Conservation (phyloP, 2,888 invertebrate species). For the Glaucopsyche alexis region DNA sequence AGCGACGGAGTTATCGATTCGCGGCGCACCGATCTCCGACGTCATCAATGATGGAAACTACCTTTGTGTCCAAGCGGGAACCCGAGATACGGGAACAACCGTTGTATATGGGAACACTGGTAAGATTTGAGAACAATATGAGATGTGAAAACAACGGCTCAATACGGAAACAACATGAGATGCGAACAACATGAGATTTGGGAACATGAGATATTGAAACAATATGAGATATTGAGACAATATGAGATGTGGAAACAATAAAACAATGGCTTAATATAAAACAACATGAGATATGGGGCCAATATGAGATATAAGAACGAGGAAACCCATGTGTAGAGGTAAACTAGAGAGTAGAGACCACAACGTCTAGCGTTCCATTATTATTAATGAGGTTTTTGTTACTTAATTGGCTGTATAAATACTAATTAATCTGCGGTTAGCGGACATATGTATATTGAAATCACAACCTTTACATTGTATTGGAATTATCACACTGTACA, state of each 20-base stretch:
- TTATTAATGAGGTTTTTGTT: background rate
- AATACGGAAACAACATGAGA: too few species aligned
- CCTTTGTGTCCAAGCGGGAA: constrained; percentile 3
- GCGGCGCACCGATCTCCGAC: constrained; percentile 52
- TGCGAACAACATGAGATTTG: too few species aligned
- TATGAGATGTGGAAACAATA: too few species aligned
- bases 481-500: too few species aligned
- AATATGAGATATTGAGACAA: too few species aligned
- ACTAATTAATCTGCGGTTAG: background rate
- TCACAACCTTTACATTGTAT: too few species aligned
- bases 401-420: background rate
- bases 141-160: too few species aligned
- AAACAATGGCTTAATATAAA: too few species aligned
- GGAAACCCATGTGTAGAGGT: background rate
- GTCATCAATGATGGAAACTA: constrained; percentile 47
- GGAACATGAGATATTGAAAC: too few species aligned
- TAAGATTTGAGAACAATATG: background rate
- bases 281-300: too few species aligned
- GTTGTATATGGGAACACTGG: background rate
- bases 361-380: background rate
- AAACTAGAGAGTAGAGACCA: background rate
- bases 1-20: constrained; percentile 47
- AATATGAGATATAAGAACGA: background rate
- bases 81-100: background rate
- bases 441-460: background rate